These are phyloP conservation scores for Drosophila cognata DNA, from an alignment of 2,888 invertebrate species.

Conservation along the genomic window DNA sequence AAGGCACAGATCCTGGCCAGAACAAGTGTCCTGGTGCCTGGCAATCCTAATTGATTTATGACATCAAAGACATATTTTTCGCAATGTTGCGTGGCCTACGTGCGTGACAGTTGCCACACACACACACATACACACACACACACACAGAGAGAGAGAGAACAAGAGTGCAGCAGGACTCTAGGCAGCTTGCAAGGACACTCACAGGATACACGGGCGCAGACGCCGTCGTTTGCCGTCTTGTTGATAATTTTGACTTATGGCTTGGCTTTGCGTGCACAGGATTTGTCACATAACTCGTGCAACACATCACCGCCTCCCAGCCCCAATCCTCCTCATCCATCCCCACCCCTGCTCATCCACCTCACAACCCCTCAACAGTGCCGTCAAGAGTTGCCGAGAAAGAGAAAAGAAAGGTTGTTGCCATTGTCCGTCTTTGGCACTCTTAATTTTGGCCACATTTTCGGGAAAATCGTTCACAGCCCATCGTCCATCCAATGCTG, in stretches of 20 bases:
- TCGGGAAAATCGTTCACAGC: neutral
- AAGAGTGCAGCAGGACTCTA: constrained; percentile 17
- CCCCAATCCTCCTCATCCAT: neutral
- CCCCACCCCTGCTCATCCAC: neutral
- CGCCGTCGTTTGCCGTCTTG: constrained; percentile 72
- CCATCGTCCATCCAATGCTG: constrained; percentile 35
- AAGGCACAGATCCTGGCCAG: constrained; percentile 66
- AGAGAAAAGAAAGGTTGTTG: constrained; percentile 8
- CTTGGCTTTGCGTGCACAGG: constrained; percentile 69
- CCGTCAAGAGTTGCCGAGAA: constrained; percentile 32
- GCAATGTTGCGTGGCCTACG: constrained; percentile 84
- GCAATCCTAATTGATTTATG: constrained; percentile 83
- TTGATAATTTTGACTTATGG: constrained; percentile 85
- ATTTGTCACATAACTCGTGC: constrained; percentile 76
- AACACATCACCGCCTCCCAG: neutral
- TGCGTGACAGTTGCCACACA: constrained; percentile 81
- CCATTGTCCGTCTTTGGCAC: constrained; percentile 29
- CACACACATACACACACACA: constrained; percentile 30
- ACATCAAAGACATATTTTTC: constrained; percentile 85
- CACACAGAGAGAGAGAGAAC: neutral
- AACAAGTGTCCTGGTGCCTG: constrained; percentile 40
- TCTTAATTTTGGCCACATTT: neutral
- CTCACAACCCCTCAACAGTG: neutral
- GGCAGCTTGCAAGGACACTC: constrained; percentile 29
- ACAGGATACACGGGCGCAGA: constrained; percentile 45